These are phyloP conservation scores for Aramus guarauna DNA, from an alignment of 2,113 vertebrate species.

Conservation along the genomic window DNA sequence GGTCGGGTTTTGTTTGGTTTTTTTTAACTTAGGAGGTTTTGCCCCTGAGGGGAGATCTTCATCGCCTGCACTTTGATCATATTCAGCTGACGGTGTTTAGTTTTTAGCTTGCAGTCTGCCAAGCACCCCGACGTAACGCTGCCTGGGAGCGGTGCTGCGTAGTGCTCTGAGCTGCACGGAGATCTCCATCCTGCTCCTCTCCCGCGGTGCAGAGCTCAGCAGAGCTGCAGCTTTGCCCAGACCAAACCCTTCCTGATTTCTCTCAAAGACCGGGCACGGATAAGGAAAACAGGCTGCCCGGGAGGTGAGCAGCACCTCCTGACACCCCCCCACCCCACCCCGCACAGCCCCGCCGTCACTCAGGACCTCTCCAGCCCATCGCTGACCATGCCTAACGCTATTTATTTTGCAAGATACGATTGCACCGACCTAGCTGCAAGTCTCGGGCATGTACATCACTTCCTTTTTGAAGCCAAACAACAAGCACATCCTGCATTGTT, in stretches of 20 bases:
- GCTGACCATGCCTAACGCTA: rapidly evolving
- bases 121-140: neutral
- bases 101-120: neutral
- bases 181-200: neutral
- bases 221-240: neutral
- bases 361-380: neutral
- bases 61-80: neutral
- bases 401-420: neutral
- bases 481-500: neutral
- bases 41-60: neutral
- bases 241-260: neutral
- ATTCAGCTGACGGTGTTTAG: neutral
- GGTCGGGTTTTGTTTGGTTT: no score
- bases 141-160: neutral
- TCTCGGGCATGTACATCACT: neutral
- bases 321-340: no score
- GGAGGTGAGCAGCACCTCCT: neutral
- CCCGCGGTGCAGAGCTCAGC: rapidly evolving
- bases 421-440: neutral
- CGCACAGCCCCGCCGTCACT: neutral
- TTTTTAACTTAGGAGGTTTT: neutral
- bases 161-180: neutral
- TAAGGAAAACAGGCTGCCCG: neutral
- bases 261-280: neutral
- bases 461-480: slow-evolving; percentile 24